A percentile compares a stretch with the other conserved stretches of the same genome.
These are phyloP conservation scores for Hydra vulgaris DNA, from an alignment of 30 jellyfish, hydroid and myxozoan genomes.

Conservation along the genomic window DNA sequence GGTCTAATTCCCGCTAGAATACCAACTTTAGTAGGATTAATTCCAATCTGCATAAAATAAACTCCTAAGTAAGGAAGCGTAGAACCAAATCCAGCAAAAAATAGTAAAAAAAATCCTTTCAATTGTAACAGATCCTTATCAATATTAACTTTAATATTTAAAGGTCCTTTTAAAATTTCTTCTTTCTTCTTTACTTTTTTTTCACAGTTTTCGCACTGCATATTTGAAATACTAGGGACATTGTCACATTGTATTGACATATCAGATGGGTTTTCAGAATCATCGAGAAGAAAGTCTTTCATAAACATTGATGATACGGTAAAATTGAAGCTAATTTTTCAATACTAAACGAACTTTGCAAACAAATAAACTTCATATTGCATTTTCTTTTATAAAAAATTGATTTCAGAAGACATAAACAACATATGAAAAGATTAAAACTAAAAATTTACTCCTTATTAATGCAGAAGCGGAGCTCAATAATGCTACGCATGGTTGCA, in stretches of 20 bases:
- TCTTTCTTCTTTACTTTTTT: not conserved
- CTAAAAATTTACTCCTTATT: not conserved
- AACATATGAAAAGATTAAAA: too few relatives aligned
- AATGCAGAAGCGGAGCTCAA: not conserved
- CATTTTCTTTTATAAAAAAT: too few relatives aligned
- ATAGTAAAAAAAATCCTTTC: slow-evolving; percentile 67
- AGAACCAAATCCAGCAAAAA: slow-evolving; percentile 95
- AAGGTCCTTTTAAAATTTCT: not conserved
- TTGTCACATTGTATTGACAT: slow-evolving; percentile 22
- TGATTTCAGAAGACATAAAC: too few relatives aligned
- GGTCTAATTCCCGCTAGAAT: slow-evolving; percentile 97
- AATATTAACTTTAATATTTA: slow-evolving; percentile 3
- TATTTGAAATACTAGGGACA: too few relatives aligned
- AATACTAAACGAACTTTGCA: too few relatives aligned
- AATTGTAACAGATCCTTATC: slow-evolving; percentile 69
- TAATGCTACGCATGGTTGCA: not conserved
- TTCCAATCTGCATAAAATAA: slow-evolving; percentile 88
- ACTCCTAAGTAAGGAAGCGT: slow-evolving; percentile 93
- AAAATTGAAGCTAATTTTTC: too few relatives aligned
- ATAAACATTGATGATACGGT: slow-evolving; percentile 20
- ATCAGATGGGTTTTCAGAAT: slow-evolving; percentile 24
- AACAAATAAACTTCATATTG: too few relatives aligned
- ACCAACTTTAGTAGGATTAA: slow-evolving; percentile 92
- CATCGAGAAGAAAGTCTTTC: slow-evolving; percentile 37
- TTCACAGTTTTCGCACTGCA: not conserved